phyloP scores from a whole-genome alignment of 2,113 vertebrate species.

The Perca flavescens region DNA sequence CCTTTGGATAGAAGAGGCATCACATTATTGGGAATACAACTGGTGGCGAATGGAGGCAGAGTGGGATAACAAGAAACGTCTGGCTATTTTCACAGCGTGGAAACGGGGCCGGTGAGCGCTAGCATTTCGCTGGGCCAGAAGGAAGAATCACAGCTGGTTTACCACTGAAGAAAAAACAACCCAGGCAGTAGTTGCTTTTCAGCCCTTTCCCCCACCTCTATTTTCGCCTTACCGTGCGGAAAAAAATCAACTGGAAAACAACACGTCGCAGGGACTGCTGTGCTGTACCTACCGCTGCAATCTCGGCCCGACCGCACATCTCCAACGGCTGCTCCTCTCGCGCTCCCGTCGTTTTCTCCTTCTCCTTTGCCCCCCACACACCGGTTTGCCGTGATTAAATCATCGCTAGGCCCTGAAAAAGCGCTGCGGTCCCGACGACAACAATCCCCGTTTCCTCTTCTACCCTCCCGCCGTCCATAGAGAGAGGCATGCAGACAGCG shows the following conservation, averaged over 20 bases:
- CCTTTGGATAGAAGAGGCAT: constrained; percentile 6
- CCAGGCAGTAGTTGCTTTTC: constrained; percentile 23
- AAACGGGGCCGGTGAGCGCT: constrained; percentile 64
- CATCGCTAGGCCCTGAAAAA: constrained; percentile 46
- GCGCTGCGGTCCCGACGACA: constrained; percentile 58
- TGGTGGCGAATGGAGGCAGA: constrained; percentile 24
- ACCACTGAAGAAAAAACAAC: not conserved
- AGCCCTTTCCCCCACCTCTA: not conserved
- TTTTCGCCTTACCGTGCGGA: constrained; percentile 38
- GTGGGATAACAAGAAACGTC: constrained; percentile 59
- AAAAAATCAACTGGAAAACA: constrained; percentile 58
- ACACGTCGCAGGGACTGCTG: constrained; percentile 57
- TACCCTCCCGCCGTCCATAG: constrained; percentile 69
- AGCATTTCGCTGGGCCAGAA: constrained; percentile 51
- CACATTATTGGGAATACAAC: constrained; percentile 30
- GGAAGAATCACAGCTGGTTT: constrained; percentile 40
- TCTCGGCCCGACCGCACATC: constrained; percentile 84
- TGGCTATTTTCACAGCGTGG: constrained; percentile 66
- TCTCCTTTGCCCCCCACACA: constrained; percentile 21
- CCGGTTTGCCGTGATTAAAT: constrained; percentile 65
- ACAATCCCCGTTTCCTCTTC: constrained; percentile 64
- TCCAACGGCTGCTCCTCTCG: constrained; percentile 56
- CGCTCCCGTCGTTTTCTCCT: constrained; percentile 47
- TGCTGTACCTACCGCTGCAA: constrained; percentile 77
- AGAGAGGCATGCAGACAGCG: constrained; percentile 47